Evolutionary conservation across 2,888 invertebrate genomes (phyloP).

Genomic region (Himalopsyche tibetana): DNA sequence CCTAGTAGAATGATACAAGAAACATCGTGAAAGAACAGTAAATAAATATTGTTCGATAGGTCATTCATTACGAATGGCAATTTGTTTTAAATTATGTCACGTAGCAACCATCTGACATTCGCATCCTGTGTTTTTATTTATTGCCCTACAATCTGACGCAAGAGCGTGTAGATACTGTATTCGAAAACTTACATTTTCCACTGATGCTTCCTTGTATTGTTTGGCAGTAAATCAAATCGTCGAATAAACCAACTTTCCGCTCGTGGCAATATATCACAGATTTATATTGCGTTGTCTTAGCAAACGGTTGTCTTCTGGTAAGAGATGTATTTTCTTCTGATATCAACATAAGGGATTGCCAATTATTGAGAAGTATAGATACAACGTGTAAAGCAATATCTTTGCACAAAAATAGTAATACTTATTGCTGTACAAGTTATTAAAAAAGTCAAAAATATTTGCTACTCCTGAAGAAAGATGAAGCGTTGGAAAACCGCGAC

Average conservation of each 20-base stretch:
- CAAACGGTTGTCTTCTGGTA: constrained; percentile 45
- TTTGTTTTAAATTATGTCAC: constrained; percentile 17
- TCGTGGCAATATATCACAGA: constrained; percentile 49
- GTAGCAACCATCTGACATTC: not conserved
- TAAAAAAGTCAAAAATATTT: too few relatives aligned
- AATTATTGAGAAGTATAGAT: not conserved
- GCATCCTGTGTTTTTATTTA: constrained; percentile 6
- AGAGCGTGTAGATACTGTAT: not conserved
- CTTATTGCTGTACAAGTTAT: too few relatives aligned
- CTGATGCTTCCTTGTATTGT: constrained; percentile 18
- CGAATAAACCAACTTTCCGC: constrained; percentile 50
- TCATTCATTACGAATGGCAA: constrained; percentile 6
- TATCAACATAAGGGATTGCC: constrained; percentile 4
- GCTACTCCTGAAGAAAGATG: too few relatives aligned
- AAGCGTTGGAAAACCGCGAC: too few relatives aligned
- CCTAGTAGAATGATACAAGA: too few relatives aligned
- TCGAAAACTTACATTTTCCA: constrained; percentile 14
- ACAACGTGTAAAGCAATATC: too few relatives aligned
- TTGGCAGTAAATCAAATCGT: constrained; percentile 48
- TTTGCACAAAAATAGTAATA: too few relatives aligned
- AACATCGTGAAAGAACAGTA: too few relatives aligned
- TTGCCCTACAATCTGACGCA: constrained; percentile 27
- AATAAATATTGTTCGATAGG: not conserved
- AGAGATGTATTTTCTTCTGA: constrained; percentile 12
- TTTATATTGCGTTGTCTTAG: constrained; percentile 55